phyloP scores from a whole-genome alignment of 2,113 vertebrate species.

The Grantiella picta region DNA sequence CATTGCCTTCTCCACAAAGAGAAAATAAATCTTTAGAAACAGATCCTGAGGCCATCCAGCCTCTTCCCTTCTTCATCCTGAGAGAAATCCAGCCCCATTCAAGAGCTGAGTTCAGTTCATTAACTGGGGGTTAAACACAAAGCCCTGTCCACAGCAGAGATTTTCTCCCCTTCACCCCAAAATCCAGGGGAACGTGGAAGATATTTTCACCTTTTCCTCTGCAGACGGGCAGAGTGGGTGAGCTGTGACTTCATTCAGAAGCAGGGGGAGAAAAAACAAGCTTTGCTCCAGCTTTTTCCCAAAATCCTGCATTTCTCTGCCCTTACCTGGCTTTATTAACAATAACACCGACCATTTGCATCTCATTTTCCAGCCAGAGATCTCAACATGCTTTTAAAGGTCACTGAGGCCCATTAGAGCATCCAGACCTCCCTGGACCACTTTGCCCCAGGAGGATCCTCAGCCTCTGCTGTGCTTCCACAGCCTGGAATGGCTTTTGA shows the following conservation, averaged over 20 bases:
- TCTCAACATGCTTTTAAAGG: background rate
- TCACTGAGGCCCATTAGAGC: background rate
- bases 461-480: background rate
- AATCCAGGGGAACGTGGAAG: background rate
- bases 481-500: background rate
- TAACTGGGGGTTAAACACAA: no score
- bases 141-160: no score
- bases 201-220: background rate
- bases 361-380: background rate
- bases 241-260: background rate
- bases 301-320: background rate
- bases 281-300: background rate
- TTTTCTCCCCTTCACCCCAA: background rate
- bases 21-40: background rate
- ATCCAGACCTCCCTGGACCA: background rate
- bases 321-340: accelerated
- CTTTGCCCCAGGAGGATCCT: background rate
- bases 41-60: background rate
- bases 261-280: background rate
- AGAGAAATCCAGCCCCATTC: no score
- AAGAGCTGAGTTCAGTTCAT: no score
- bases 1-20: background rate
- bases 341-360: background rate
- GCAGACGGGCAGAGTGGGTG: background rate
- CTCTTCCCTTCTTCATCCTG: background rate